Evolutionary conservation across 2,888 invertebrate species (phyloP).

Genomic region (Macaria notata): DNA sequence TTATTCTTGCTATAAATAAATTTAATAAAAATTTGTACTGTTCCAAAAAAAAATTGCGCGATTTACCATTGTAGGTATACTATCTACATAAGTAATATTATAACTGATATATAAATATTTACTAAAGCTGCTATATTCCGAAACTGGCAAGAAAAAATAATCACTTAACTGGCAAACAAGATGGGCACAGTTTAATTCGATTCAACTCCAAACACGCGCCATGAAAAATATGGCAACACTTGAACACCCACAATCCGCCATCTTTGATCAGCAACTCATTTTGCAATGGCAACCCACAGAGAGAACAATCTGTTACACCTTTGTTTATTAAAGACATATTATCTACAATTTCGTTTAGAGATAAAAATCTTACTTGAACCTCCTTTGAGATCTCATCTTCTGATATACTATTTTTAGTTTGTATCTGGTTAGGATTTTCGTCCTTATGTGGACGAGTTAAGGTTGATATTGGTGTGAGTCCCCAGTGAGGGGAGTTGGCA

Average conservation of each 20-base stretch:
- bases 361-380: slow-evolving; percentile 31
- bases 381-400: slow-evolving; percentile 3
- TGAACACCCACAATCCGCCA: slow-evolving; percentile 84
- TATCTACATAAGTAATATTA: no score
- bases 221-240: slow-evolving; percentile 84
- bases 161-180: slow-evolving; percentile 53
- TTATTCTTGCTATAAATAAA: no score
- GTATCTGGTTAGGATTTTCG: slow-evolving; percentile 21
- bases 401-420: neutral
- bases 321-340: slow-evolving; percentile 49
- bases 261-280: slow-evolving; percentile 82
- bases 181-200: slow-evolving; percentile 74
- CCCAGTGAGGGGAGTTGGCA: slow-evolving; percentile 77
- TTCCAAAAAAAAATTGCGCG: no score
- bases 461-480: slow-evolving; percentile 53
- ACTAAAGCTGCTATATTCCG: neutral
- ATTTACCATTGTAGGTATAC: no score
- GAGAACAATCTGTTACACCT: slow-evolving; percentile 64
- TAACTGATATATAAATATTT: no score
- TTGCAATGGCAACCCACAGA: slow-evolving; percentile 83
- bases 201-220: slow-evolving; percentile 83
- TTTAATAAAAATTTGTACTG: no score
- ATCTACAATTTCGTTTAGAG: slow-evolving; percentile 50
- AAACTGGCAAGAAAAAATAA: slow-evolving; percentile 13
- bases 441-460: slow-evolving; percentile 17